Evolutionary conservation across 1,140 invertebrate genomes (phyloP), one percentile per base, ranked within the genome.

Genomic region (Brachionus asplanchnoidis): DNA sequence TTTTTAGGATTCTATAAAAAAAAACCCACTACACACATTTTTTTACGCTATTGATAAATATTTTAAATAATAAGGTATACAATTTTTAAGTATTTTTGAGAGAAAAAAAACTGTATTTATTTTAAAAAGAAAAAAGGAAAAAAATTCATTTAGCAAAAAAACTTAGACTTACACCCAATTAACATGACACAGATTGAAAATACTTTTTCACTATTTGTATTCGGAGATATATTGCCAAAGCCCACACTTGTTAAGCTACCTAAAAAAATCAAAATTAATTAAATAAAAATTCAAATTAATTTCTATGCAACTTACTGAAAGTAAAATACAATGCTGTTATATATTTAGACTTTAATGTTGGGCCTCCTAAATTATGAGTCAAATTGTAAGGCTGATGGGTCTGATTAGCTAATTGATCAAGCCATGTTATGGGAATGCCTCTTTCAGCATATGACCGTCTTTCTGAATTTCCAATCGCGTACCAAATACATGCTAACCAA

Each of bases 401-500:
- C 17, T 75, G 66, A 84, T 84, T 84, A 40, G 84, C 84, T 26
- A 84, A 77, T 46, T 84, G 66, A 26, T 53, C 70, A 14, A 84
- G 40, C 84, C 84, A 84, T 7, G 60, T 66, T 14, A 84, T 84
- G 12, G 60, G 60, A 70, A 82, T 82, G 12, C 79, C 79, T 42
- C 66, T 32, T 53, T 86, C 86, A 78, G 87, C 87, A 85, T 88
- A 87, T 93, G 92, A 60, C 93, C 93, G 87, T 94, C 91, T 92
- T 89, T 99, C 97, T 84, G 95, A 95, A 90, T 96, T 95, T 14
- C 95, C 97, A 86, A 99, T 99, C 5, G 97, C 97, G 89, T 99
- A 99, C 97, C 97, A 99, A 87, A 98, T 95, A 90, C 97, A 99
- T 23, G 97, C 97, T 14, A 99, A 92, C 97, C 97, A 99, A 91